Evolutionary conservation across 2,888 invertebrate genomes (phyloP).

Genomic region (Chymomyza procnemis): DNA sequence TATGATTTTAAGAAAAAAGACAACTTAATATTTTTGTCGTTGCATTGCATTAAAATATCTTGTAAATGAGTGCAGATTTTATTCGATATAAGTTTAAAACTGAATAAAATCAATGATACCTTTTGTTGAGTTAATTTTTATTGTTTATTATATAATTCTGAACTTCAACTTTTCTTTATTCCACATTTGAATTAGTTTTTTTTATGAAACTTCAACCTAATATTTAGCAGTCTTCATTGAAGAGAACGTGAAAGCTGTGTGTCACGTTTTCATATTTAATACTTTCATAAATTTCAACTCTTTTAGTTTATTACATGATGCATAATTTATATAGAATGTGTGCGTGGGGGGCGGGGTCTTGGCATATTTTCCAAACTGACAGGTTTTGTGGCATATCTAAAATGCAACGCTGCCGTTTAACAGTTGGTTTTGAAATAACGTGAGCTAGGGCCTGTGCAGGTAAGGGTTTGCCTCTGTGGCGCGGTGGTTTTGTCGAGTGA

Average conservation of each 20-base stretch:
- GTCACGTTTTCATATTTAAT: not conserved
- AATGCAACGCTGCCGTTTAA: conserved; percentile 22
- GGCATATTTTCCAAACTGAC: conserved; percentile 18
- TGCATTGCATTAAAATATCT: too few relatives aligned
- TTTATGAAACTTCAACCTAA: not conserved
- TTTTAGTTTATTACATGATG: too few relatives aligned
- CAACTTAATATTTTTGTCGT: too few relatives aligned
- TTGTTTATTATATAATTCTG: too few relatives aligned
- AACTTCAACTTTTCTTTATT: too few relatives aligned
- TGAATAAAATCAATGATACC: too few relatives aligned
- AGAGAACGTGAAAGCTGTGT: not conserved
- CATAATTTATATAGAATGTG: conserved; percentile 17
- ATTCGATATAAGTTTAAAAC: too few relatives aligned
- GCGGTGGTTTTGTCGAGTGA: conserved; percentile 20
- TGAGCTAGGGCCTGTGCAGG: not conserved
- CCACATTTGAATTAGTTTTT: too few relatives aligned
- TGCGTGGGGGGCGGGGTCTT: conserved; percentile 6
- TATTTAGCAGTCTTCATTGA: not conserved
- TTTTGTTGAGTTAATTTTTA: too few relatives aligned
- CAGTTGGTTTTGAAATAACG: not conserved
- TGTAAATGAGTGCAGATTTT: too few relatives aligned
- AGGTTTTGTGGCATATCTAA: conserved; percentile 38
- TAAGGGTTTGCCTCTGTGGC: not conserved
- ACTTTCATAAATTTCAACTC: not conserved
- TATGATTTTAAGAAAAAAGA: too few relatives aligned